Conservation (phyloP, 2,888 invertebrate species). For the Aphidoletes aphidimyza region DNA sequence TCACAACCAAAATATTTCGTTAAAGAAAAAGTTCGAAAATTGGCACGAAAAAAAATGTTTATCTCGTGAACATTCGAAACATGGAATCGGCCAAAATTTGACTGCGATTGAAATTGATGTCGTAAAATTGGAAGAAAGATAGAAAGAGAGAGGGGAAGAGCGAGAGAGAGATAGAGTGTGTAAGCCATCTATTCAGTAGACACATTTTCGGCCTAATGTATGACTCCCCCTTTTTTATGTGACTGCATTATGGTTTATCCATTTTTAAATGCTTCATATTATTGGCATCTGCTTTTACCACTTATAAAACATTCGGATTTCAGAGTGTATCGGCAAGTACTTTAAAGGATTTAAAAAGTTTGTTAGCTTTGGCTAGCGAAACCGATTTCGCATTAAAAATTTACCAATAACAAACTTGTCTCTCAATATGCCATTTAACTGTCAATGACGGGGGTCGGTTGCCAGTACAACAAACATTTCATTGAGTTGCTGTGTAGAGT, state of each 20-base stretch:
- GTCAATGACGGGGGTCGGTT: background rate
- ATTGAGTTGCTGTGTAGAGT: background rate
- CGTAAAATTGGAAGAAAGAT: slow-evolving; percentile 29
- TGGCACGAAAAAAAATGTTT: background rate
- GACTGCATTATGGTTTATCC: background rate
- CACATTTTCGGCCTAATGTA: background rate
- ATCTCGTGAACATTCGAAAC: too few relatives aligned
- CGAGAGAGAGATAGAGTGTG: too few relatives aligned
- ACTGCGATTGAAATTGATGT: background rate
- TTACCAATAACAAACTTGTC: slow-evolving; percentile 14
- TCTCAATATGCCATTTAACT: too few relatives aligned
- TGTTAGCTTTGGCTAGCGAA: background rate
- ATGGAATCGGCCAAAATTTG: background rate
- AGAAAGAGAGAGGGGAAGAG: too few relatives aligned
- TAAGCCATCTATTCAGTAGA: background rate
- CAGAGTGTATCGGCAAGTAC: background rate
- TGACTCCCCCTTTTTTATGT: background rate
- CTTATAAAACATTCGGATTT: background rate
- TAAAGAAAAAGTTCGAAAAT: background rate
- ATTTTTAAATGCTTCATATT: background rate
- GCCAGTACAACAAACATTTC: background rate
- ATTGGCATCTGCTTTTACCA: slow-evolving; percentile 2
- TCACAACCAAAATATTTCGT: background rate
- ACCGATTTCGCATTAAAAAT: slow-evolving; percentile 33
- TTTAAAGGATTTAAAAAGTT: background rate